Base-by-base conservation (phyloP, 2,797 vertebrate genomes). In the Pseudomugil gertrudae region DNA sequence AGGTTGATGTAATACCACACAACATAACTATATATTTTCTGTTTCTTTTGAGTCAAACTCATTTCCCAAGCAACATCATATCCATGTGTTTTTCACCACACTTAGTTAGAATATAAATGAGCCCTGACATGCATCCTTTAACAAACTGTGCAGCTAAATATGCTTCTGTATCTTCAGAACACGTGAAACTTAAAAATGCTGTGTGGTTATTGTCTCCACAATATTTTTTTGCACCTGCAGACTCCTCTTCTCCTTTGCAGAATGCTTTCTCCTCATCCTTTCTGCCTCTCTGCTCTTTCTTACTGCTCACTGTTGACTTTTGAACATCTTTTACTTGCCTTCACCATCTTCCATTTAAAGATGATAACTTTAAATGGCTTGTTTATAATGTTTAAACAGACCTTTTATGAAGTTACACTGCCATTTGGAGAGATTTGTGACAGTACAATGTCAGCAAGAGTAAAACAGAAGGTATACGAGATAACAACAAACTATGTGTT, bases 281-380 rank as follows among this genome's bases (percentile, higher is more conserved):
- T 57, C 59, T 73, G 55, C 57, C 64, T 67, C 78, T 50, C 45
- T 40, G 27, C 63, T 58, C 35, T 61, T 76, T 33, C 33, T 33
- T 24, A 47, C 57, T 23, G 17, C 57, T 69, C 40, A 66, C 63
- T 78, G 67, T 64, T 67, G 50, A 64, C 63, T 76, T 78, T 66
- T 79, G 62, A 62, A 45, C 21, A 45, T 62, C 53, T 55, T 63
- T 57, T 56, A 68, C 57, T 36, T 48, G 0, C 62, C 74, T 55
- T 61, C 77, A 68, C 80, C 78, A 71, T 38, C 48, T 61, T 50
- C 48, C 63, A 74, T 62, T 35, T 35, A 54, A 15, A 29, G 67
- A 59, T 57, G 43, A 80, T 80, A 71, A 75, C 69, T 86, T 84
- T 74, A 29, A 59, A 61, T 52, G 56, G 17, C 43, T 70, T 65